These are phyloP conservation scores for Phoronis australis DNA, from an alignment of 2,888 invertebrate genomes.

Conservation along the genomic window DNA sequence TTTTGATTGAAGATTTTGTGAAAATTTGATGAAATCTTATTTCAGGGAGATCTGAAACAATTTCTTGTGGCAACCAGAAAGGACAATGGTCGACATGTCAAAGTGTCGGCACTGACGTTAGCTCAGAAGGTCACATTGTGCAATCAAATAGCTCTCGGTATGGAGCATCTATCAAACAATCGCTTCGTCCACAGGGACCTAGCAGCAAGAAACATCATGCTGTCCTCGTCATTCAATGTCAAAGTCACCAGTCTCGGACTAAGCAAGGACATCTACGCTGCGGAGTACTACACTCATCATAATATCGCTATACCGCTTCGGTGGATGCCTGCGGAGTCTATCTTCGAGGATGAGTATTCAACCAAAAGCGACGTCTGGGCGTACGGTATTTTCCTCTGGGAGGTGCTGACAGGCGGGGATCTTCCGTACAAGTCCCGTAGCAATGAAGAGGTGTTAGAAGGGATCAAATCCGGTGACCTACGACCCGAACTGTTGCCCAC, in stretches of 20 bases:
- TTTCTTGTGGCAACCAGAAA: constrained; percentile 54
- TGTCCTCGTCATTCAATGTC: constrained; percentile 71
- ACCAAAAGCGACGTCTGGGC: constrained; percentile 91
- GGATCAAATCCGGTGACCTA: constrained; percentile 28
- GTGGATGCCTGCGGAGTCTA: constrained; percentile 84
- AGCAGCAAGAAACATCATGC: constrained; percentile 84
- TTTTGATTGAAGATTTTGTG: constrained; percentile 5
- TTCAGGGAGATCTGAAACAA: constrained; percentile 84
- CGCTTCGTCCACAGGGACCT: constrained; percentile 85
- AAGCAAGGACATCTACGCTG: constrained; percentile 78
- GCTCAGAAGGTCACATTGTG: constrained; percentile 54
- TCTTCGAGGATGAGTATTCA: constrained; percentile 83
- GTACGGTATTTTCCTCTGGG: constrained; percentile 84
- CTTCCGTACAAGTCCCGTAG: constrained; percentile 70
- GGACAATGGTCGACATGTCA: constrained; percentile 58
- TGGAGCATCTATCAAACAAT: constrained; percentile 71
- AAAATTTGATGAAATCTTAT: constrained; percentile 11
- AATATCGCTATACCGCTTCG: constrained; percentile 67
- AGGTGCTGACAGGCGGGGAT: constrained; percentile 75
- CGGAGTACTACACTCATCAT: constrained; percentile 73
- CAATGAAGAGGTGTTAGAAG: constrained; percentile 65
- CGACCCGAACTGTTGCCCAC: constrained; percentile 27
- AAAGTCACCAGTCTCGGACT: constrained; percentile 78
- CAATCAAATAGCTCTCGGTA: constrained; percentile 71
- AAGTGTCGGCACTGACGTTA: constrained; percentile 60